Conservation (phyloP, 2,888 invertebrate species). For the Hypolimnas misippus region DNA sequence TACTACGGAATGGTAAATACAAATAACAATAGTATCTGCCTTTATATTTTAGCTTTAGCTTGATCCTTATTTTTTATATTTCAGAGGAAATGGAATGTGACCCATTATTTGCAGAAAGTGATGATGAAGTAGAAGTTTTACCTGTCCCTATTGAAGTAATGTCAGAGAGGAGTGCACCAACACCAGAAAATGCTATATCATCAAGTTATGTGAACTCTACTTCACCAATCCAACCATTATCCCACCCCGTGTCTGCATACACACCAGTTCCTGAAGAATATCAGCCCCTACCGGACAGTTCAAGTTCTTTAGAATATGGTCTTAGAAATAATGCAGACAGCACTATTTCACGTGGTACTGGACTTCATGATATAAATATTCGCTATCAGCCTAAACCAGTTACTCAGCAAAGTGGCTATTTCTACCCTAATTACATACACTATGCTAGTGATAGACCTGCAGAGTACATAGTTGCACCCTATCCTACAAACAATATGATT, state of each 20-base stretch:
- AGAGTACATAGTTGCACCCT: slow-evolving; percentile 59
- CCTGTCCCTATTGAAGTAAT: slow-evolving; percentile 56
- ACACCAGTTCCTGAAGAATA: slow-evolving; percentile 79
- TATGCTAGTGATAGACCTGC: slow-evolving; percentile 51
- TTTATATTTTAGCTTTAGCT: background rate
- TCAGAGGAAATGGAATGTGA: slow-evolving; percentile 87
- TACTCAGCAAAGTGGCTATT: slow-evolving; percentile 58
- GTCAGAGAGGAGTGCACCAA: slow-evolving; percentile 51
- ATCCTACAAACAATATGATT: slow-evolving; percentile 61
- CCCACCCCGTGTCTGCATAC: slow-evolving; percentile 64
- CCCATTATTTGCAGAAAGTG: slow-evolving; percentile 86
- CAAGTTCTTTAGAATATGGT: slow-evolving; percentile 68
- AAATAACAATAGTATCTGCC: slow-evolving; percentile 1
- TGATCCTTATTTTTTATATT: slow-evolving; percentile 34
- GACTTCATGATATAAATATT: slow-evolving; percentile 63
- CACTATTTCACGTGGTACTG: slow-evolving; percentile 51
- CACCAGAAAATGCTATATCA: slow-evolving; percentile 59
- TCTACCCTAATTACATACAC: slow-evolving; percentile 64
- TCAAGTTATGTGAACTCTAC: slow-evolving; percentile 71
- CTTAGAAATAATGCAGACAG: slow-evolving; percentile 56
- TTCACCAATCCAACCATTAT: slow-evolving; percentile 61
- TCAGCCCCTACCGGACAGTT: slow-evolving; percentile 76
- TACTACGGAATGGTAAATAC: slow-evolving; percentile 66
- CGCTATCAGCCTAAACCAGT: slow-evolving; percentile 72
- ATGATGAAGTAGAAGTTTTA: slow-evolving; percentile 83